Percentiles rank a stretch among this genome's conserved stretches.
These are phyloP conservation scores for Phaethornis superciliosus DNA, from an alignment of 2,113 vertebrate genomes.

Conservation along the genomic window DNA sequence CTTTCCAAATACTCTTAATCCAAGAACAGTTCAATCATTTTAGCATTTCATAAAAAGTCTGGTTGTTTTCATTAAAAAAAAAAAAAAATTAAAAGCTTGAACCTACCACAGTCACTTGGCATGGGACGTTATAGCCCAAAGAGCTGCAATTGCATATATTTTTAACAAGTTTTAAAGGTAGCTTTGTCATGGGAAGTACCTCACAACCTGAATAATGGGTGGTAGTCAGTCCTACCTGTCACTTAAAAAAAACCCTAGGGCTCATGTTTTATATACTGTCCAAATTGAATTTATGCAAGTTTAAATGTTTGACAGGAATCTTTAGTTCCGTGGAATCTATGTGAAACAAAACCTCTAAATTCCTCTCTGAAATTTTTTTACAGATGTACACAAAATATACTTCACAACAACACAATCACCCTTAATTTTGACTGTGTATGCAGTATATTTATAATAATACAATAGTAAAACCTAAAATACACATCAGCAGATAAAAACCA, in stretches of 20 bases:
- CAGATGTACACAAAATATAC: conserved; percentile 22
- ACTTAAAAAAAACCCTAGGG: neutral
- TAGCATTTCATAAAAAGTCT: no score
- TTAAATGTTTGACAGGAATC: conserved; percentile 20
- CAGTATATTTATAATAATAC: conserved; percentile 43
- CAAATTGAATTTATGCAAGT: neutral
- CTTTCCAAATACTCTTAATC: neutral
- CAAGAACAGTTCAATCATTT: neutral
- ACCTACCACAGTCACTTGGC: neutral
- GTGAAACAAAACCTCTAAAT: conserved; percentile 19
- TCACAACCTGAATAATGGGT: neutral
- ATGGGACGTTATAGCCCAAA: neutral
- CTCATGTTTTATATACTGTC: neutral
- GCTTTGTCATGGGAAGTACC: neutral
- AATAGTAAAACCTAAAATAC: conserved; percentile 42
- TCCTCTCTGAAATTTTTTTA: conserved; percentile 47
- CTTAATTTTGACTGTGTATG: conserved; percentile 54
- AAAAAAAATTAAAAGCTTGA: neutral
- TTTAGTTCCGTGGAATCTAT: conserved; percentile 14
- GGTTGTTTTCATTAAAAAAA: neutral
- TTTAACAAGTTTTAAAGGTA: neutral
- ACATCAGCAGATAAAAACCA: conserved; percentile 54
- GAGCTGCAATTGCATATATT: neutral
- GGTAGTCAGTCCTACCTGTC: neutral
- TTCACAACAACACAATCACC: conserved; percentile 44